Evolutionary conservation across 2,888 invertebrate genomes (phyloP).

Genomic region (Dicranocentrus wangi): DNA sequence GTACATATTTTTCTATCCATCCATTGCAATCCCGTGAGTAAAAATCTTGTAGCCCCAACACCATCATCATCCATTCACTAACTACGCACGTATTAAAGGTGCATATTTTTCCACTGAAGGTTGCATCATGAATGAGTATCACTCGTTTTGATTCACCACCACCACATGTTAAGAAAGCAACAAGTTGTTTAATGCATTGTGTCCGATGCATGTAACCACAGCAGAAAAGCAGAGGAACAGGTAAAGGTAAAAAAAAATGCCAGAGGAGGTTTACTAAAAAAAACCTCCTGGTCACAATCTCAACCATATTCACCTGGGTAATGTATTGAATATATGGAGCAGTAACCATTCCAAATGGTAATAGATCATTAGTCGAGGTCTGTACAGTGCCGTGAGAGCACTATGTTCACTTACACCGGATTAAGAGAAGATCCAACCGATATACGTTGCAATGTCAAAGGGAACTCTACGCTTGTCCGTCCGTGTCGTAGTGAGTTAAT

Average conservation of each 20-base stretch:
- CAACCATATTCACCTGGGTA: constrained; percentile 33
- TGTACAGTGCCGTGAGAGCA: constrained; percentile 53
- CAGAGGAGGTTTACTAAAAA: constrained; percentile 48
- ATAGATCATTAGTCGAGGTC: constrained; percentile 61
- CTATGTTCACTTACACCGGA: constrained; percentile 40
- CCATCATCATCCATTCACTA: not conserved
- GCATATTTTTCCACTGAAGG: constrained; percentile 4
- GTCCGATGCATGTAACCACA: constrained; percentile 55
- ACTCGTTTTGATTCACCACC: constrained; percentile 26
- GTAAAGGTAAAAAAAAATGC: constrained; percentile 59
- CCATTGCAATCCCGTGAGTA: constrained; percentile 10
- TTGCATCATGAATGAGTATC: not conserved
- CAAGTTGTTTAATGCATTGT: constrained; percentile 56
- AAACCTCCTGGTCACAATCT: constrained; percentile 36
- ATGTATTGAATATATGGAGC: constrained; percentile 53
- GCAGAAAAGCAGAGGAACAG: constrained; percentile 45
- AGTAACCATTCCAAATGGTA: constrained; percentile 42
- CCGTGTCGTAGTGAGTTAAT: not conserved
- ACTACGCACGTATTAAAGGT: constrained; percentile 4
- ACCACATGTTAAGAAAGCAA: constrained; percentile 66
- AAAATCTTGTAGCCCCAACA: too few relatives aligned
- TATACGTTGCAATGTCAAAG: not conserved
- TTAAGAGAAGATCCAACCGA: not conserved
- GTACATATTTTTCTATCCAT: constrained; percentile 23
- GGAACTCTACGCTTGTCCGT: not conserved